Evolutionary conservation across 2,888 invertebrate genomes (phyloP).

Genomic region (Cantharis rustica): DNA sequence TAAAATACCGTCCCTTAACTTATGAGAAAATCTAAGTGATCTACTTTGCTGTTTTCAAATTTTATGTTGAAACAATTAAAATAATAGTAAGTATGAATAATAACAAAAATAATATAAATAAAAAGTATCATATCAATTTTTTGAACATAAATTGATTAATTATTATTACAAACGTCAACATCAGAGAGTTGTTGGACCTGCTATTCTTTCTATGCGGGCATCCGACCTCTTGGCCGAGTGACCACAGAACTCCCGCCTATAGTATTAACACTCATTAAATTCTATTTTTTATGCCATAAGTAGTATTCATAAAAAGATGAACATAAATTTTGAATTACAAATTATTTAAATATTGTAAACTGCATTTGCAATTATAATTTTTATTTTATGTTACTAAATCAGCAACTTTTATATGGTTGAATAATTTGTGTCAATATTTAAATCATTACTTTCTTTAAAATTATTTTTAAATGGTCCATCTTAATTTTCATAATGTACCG

Average conservation of each 20-base stretch:
- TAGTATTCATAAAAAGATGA: background rate
- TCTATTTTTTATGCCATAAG: background rate
- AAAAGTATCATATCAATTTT: background rate
- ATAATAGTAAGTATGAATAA: no score
- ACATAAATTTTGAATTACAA: background rate
- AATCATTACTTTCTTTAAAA: background rate
- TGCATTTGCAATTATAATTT: background rate
- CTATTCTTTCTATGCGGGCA: background rate
- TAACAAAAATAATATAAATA: background rate
- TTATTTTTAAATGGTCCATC: background rate
- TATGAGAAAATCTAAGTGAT: no score
- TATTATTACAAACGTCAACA: background rate
- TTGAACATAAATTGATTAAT: background rate
- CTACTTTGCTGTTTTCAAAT: no score
- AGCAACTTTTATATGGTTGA: background rate
- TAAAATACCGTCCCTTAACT: no score
- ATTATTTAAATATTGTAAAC: background rate
- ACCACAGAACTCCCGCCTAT: slow-evolving; percentile 28
- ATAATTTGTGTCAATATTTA: background rate
- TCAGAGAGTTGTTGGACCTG: background rate
- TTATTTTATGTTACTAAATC: background rate
- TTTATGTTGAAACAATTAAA: no score
- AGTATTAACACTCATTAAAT: background rate
- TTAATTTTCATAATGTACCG: background rate
- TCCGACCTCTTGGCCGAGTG: slow-evolving; percentile 38